Evolutionary conservation across 2,888 invertebrate genomes (phyloP).

Genomic region (Chymomyza amoena): DNA sequence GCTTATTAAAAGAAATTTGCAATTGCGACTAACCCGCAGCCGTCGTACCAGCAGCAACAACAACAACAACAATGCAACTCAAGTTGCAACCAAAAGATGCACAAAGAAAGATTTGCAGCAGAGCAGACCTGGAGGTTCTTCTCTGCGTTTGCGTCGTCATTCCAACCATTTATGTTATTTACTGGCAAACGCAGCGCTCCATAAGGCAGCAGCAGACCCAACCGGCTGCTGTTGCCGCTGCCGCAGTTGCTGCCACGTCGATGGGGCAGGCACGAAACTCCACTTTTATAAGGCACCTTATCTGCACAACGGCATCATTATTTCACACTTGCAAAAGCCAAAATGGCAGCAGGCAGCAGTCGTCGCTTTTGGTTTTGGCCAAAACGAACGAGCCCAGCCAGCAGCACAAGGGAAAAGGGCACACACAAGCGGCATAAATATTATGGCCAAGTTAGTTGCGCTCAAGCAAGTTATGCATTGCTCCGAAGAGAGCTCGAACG

Average conservation of each 20-base stretch:
- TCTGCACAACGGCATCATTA: constrained; percentile 77
- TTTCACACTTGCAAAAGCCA: constrained; percentile 72
- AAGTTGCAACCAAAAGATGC: constrained; percentile 21
- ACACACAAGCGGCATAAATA: constrained; percentile 64
- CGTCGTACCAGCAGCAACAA: neutral
- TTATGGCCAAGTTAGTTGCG: constrained; percentile 55
- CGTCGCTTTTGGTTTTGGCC: constrained; percentile 15
- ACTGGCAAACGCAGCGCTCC: constrained; percentile 20
- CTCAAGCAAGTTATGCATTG: constrained; percentile 4
- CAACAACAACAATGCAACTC: neutral
- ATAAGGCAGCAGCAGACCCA: constrained; percentile 35
- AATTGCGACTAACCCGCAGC: constrained; percentile 34
- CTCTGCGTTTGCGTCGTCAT: constrained; percentile 25
- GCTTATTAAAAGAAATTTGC: constrained; percentile 76
- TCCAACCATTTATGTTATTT: constrained; percentile 61
- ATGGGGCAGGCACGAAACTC: constrained; percentile 61
- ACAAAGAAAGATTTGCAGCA: constrained; percentile 27
- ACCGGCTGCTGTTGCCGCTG: constrained; percentile 13
- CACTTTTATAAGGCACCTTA: constrained; percentile 67
- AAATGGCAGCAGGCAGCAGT: constrained; percentile 33
- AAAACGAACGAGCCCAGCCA: neutral
- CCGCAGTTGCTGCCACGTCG: constrained; percentile 16
- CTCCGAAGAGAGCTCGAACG: neutral
- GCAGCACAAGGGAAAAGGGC: constrained; percentile 46
- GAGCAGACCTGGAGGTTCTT: constrained; percentile 19